These are phyloP conservation scores for Temnothorax curvispinosus DNA, from an alignment of 1,140 invertebrate genomes.

Conservation along the genomic window DNA sequence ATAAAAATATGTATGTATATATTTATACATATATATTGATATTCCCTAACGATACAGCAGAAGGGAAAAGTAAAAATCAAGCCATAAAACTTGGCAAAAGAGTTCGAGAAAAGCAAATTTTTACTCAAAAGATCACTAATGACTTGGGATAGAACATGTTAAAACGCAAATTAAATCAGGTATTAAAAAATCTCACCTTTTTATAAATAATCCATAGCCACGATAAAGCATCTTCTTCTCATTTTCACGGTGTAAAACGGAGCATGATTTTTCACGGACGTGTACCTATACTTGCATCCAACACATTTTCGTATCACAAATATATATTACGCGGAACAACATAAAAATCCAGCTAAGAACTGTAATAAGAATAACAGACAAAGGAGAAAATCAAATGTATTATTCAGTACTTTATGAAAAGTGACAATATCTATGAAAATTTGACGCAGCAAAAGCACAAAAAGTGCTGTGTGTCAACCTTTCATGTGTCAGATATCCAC, in stretches of 20 bases:
- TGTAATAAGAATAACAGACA: not conserved
- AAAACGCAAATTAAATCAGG: slow-evolving; percentile 53
- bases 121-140: slow-evolving; percentile 61
- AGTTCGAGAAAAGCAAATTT: slow-evolving; percentile 66
- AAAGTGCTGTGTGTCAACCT: slow-evolving; percentile 8
- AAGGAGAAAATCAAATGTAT: not conserved
- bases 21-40: slow-evolving; percentile 1
- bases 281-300: not conserved
- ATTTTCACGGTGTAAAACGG: slow-evolving; percentile 13
- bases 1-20: not conserved
- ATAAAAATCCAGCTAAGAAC: slow-evolving; percentile 8
- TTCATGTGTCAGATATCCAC: not conserved
- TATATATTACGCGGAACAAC: not conserved
- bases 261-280: not conserved
- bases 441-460: slow-evolving; percentile 17
- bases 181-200: slow-evolving; percentile 67
- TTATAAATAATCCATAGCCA: slow-evolving; percentile 33
- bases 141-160: slow-evolving; percentile 51
- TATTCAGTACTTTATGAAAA: not conserved
- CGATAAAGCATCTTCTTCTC: slow-evolving; percentile 55
- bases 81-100: slow-evolving; percentile 67
- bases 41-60: slow-evolving; percentile 59
- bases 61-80: slow-evolving; percentile 64
- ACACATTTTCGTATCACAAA: slow-evolving; percentile 6
- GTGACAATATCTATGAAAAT: slow-evolving; percentile 5